Conservation (phyloP, 2,888 invertebrate species). For the Seira musarum region DNA sequence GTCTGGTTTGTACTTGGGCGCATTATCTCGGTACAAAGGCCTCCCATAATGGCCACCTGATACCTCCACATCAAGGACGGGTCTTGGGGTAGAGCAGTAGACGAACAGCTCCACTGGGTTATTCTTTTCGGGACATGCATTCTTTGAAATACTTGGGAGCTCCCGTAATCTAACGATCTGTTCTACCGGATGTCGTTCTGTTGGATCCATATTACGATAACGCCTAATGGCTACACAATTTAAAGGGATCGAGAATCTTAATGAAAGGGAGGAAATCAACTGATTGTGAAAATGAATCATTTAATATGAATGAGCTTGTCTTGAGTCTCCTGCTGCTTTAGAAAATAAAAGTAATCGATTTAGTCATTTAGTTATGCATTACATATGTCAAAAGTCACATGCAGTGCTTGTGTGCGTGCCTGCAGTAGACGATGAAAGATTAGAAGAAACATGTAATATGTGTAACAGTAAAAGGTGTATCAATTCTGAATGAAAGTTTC, state of each 20-base stretch:
- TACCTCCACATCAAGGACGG: conserved; percentile 38
- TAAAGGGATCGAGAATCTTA: too few relatives aligned
- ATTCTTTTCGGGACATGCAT: not conserved
- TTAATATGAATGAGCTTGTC: not conserved
- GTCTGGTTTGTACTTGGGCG: conserved; percentile 46
- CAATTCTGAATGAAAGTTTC: too few relatives aligned
- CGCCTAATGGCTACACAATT: too few relatives aligned
- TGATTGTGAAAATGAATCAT: not conserved
- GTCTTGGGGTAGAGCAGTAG: conserved; percentile 48
- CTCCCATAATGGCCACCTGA: conserved; percentile 37
- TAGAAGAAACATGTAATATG: too few relatives aligned
- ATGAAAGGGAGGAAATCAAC: too few relatives aligned
- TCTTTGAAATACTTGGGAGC: conserved; percentile 19
- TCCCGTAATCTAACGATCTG: conserved; percentile 26
- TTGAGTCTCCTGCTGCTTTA: too few relatives aligned
- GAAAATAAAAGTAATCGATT: too few relatives aligned
- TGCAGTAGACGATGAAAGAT: too few relatives aligned
- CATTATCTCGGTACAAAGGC: conserved; percentile 46
- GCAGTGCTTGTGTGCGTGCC: too few relatives aligned
- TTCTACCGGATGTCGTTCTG: conserved; percentile 21
- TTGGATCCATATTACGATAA: not conserved
- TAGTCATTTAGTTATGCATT: too few relatives aligned
- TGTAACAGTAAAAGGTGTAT: too few relatives aligned
- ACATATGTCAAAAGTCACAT: too few relatives aligned
- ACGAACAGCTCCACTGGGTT: conserved; percentile 28